phyloP scores from a whole-genome alignment of 1,140 invertebrate genomes.

The Cotesia glomerata region DNA sequence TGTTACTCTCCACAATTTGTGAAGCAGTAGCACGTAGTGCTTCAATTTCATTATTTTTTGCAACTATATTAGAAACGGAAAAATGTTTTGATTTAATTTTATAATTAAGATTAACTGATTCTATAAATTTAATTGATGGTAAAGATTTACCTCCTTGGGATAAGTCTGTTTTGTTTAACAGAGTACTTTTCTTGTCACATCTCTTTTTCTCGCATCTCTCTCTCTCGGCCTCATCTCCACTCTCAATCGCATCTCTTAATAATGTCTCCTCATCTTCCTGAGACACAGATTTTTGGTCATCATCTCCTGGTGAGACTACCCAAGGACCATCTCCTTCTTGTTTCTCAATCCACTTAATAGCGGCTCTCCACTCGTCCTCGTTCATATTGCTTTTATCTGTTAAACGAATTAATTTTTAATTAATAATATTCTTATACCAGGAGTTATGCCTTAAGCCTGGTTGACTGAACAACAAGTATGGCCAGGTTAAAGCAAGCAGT shows the following conservation, averaged over 20 bases:
- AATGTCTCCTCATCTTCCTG: neutral
- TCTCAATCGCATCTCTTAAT: neutral
- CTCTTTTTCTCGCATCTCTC: conserved; percentile 1
- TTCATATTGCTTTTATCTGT: conserved; percentile 7
- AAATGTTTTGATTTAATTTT: too few species aligned
- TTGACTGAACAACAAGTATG: conserved; percentile 20
- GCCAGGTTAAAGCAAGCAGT: conserved; percentile 11
- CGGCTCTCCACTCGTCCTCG: neutral
- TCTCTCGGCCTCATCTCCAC: neutral
- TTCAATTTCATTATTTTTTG: neutral
- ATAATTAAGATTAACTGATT: too few species aligned
- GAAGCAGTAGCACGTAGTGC: neutral
- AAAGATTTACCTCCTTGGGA: too few species aligned
- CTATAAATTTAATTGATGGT: too few species aligned
- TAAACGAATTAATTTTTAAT: neutral
- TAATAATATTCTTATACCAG: conserved; percentile 5
- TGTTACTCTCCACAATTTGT: conserved; percentile 3
- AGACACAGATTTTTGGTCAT: neutral
- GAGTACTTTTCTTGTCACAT: neutral
- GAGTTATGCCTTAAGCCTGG: neutral
- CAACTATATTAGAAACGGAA: too few species aligned
- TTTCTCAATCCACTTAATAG: neutral
- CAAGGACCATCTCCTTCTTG: conserved; percentile 8
- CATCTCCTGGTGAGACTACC: conserved; percentile 12
- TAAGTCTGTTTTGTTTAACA: too few species aligned